Evolutionary conservation across 1,140 invertebrate species (phyloP).

Genomic region (Hyles vespertilio): DNA sequence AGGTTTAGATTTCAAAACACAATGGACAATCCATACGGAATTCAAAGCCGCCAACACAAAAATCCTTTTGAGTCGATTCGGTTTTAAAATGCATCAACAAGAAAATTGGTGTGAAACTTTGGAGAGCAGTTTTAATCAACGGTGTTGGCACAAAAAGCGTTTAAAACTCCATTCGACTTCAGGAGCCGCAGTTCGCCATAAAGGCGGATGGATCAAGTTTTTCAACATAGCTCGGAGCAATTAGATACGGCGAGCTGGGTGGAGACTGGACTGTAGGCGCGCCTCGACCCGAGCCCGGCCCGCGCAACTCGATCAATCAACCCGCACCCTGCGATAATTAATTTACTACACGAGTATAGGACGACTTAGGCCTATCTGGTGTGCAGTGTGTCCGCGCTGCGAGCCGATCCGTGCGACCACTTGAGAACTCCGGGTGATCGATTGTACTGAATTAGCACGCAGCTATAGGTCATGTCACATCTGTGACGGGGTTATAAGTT

Average conservation of each 20-base stretch:
- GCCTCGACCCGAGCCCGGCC: conserved; percentile 27
- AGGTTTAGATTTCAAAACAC: no score
- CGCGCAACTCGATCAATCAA: conserved; percentile 43
- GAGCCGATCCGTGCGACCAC: conserved; percentile 10
- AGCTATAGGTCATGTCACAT: not conserved
- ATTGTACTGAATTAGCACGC: conserved; percentile 21
- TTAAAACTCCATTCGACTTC: conserved; percentile 19
- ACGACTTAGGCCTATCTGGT: conserved; percentile 13
- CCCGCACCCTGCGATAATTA: conserved; percentile 43
- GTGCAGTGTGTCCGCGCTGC: conserved; percentile 8
- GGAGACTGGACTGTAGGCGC: conserved; percentile 29
- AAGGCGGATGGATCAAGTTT: conserved; percentile 40
- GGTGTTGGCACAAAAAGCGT: conserved; percentile 22
- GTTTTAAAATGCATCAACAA: conserved; percentile 16
- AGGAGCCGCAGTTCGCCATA: conserved; percentile 13
- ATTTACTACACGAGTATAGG: conserved; percentile 33
- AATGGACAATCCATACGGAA: not conserved
- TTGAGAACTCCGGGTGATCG: conserved; percentile 22
- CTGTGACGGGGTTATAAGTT: not conserved
- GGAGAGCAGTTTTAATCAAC: conserved; percentile 27
- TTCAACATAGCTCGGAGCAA: conserved; percentile 34
- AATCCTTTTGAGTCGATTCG: conserved; percentile 10
- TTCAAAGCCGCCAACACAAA: conserved; percentile 4
- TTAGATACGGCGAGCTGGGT: conserved; percentile 39
- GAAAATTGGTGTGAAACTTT: conserved; percentile 17